Evolutionary conservation across 2,888 invertebrate genomes (phyloP).

Genomic region (Amorpha juglandis): DNA sequence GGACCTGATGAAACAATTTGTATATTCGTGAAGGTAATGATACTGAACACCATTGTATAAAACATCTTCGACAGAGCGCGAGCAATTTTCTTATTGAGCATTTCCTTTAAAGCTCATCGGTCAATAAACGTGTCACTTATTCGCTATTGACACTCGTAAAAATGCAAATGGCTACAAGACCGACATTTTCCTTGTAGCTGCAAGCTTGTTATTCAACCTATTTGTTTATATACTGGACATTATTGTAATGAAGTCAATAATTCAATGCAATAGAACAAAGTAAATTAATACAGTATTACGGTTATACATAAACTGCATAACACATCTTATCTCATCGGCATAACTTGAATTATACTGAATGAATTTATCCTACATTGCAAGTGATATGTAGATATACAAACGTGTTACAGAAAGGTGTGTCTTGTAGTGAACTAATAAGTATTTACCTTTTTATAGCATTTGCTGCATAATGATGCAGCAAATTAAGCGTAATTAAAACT

Average conservation of each 20-base stretch:
- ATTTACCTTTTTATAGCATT: too few relatives aligned
- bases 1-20: neutral
- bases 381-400: too few relatives aligned
- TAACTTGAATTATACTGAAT: too few relatives aligned
- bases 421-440: too few relatives aligned
- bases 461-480: too few relatives aligned
- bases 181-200: neutral
- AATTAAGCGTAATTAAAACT: too few relatives aligned
- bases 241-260: neutral
- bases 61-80: conserved; percentile 14
- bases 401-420: too few relatives aligned
- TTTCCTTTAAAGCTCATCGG: conserved; percentile 11
- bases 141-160: conserved; percentile 2
- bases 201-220: neutral
- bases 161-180: neutral
- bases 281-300: too few relatives aligned
- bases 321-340: too few relatives aligned
- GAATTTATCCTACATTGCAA: too few relatives aligned
- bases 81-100: conserved; percentile 24
- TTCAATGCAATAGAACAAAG: too few relatives aligned
- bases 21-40: neutral
- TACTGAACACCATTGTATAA: conserved; percentile 1
- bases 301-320: too few relatives aligned
- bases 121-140: conserved; percentile 19
- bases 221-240: neutral